These are phyloP conservation scores for Andrena bicolor DNA, from an alignment of 2,888 invertebrate species.

Conservation along the genomic window DNA sequence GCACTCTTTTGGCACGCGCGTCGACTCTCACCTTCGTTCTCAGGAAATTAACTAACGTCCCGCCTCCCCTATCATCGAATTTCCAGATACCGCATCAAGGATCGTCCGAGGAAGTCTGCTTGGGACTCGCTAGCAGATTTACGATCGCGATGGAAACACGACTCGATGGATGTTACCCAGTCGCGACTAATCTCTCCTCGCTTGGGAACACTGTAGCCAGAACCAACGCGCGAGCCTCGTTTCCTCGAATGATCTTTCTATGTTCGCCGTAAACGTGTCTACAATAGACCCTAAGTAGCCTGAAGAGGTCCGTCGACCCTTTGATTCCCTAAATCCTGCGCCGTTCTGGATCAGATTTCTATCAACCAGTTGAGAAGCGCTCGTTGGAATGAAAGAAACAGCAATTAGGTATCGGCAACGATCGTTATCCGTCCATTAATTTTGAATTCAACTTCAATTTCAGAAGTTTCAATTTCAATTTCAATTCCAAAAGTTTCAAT, in stretches of 20 bases:
- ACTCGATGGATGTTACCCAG: conserved; percentile 52
- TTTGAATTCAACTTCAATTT: too few relatives aligned
- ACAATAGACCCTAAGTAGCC: conserved; percentile 23
- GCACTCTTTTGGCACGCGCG: not conserved
- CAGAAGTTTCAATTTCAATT: too few relatives aligned
- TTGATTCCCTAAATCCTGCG: conserved; percentile 1
- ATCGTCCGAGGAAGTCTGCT: not conserved
- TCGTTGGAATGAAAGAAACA: conserved; percentile 18
- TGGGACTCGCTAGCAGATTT: conserved; percentile 47
- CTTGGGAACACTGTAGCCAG: conserved; percentile 23
- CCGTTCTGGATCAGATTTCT: not conserved
- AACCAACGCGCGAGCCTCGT: conserved; percentile 16
- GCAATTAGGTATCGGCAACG: not conserved
- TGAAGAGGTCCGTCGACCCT: conserved; percentile 35
- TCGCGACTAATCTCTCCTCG: conserved; percentile 47
- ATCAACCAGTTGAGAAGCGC: conserved; percentile 19
- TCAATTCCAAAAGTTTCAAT: too few relatives aligned
- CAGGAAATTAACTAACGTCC: conserved; percentile 30
- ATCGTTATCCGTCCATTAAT: too few relatives aligned
- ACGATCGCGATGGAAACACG: conserved; percentile 48
- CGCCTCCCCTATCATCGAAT: conserved; percentile 5
- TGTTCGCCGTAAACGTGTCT: conserved; percentile 52
- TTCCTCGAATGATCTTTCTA: conserved; percentile 55
- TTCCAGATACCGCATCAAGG: not conserved
- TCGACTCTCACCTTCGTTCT: not conserved